Evolutionary conservation across 2,888 invertebrate species (phyloP).

Genomic region (Stenolophus ochropezus): DNA sequence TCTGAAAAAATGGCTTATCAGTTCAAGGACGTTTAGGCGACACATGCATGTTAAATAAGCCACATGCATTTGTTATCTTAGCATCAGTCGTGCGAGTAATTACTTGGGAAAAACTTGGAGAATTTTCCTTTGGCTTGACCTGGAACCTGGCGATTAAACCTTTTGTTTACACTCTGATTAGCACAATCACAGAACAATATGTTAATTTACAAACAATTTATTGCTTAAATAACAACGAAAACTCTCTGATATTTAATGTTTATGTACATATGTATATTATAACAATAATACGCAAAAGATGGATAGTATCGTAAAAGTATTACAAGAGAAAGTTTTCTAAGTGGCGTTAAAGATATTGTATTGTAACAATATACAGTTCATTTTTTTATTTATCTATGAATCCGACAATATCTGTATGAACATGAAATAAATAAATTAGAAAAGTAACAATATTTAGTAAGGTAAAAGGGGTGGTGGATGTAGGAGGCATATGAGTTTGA

Average conservation of each 20-base stretch:
- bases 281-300: too few relatives aligned
- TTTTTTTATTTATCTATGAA: too few relatives aligned
- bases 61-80: conserved; percentile 13
- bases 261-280: too few relatives aligned
- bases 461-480: too few relatives aligned
- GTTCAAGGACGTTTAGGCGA: conserved; percentile 11
- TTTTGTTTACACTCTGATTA: conserved; percentile 1
- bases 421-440: too few relatives aligned
- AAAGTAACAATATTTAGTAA: too few relatives aligned
- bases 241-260: background rate
- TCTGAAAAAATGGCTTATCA: background rate
- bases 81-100: conserved; percentile 21
- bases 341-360: too few relatives aligned
- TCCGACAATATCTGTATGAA: too few relatives aligned
- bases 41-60: conserved; percentile 23
- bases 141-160: background rate
- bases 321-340: too few relatives aligned
- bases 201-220: background rate
- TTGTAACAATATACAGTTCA: too few relatives aligned
- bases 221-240: background rate
- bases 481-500: too few relatives aligned
- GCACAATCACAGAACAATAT: background rate
- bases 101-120: background rate
- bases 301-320: too few relatives aligned
- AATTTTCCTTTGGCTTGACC: background rate